Percentiles rank a stretch among this genome's conserved stretches.
Conservation (phyloP, 2,113 vertebrate species). For the Rhinolophus sinicus region DNA sequence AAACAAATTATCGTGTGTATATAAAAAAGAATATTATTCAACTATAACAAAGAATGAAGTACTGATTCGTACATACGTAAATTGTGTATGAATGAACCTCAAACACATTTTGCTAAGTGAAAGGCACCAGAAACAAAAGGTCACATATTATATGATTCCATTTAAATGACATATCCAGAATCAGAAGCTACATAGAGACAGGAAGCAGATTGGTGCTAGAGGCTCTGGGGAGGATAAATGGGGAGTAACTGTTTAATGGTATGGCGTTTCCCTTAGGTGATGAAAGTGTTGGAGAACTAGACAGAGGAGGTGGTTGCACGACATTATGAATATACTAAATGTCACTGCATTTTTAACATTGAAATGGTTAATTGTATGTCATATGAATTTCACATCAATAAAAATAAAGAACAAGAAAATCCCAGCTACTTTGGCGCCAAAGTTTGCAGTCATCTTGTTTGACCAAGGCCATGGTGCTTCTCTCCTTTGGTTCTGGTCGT, state of each 20-base stretch:
- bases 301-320: too few species aligned
- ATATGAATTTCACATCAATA: not conserved
- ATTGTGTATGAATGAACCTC: not conserved
- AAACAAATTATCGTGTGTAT: not conserved
- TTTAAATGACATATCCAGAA: not conserved
- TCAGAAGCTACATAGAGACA: not conserved
- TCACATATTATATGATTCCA: not conserved
- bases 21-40: not conserved
- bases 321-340: not conserved
- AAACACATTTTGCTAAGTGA: not conserved
- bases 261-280: not conserved
- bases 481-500: not conserved
- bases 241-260: not conserved
- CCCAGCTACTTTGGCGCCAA: not conserved
- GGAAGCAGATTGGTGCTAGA: not conserved
- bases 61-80: not conserved
- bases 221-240: rapidly evolving
- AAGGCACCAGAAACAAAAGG: not conserved
- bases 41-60: not conserved
- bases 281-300: not conserved
- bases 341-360: not conserved
- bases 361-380: not conserved
- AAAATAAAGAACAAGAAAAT: not conserved
- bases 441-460: not conserved
- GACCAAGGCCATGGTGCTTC: rapidly evolving